Evolutionary conservation across 2,797 vertebrate species (phyloP), one percentile per base, ranked within the genome.

Genomic region (Bradypodion pumilum): DNA sequence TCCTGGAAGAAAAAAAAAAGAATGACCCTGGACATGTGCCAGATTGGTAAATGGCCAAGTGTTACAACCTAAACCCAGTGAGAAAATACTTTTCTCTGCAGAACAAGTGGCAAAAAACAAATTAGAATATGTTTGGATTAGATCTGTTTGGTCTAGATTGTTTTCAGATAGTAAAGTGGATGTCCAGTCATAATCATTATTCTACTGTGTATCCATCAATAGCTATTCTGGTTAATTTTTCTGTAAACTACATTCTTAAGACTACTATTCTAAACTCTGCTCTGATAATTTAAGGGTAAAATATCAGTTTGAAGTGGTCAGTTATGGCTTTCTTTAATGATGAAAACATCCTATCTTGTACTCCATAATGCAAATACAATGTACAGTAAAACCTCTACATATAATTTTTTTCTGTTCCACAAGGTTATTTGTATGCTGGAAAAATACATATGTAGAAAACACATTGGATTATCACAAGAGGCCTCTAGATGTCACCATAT

Each of bases 81-180:
- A 35, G 87, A 80, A 25, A 79, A 82, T 63, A 49, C 70, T 76
- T 13, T 86, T 88, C 63, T 86, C 29, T 63, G 15, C 29, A 59
- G 19, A 16, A 82, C 62, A 83, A 74, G 37, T 8, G 23, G 74
- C n/a, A 46, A 62, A 35, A 2, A 3, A 8, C 65, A 83, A 76
- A 27, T 46, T 76, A 62, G 82, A 74, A 7, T 56, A 21, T 83
- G 78, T 4, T 8, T 87, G 32, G 27, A 32, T 82, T 63, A 81
- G 66, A 29, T 60, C 59, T 70, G 8, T 42, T 87, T 80, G n/a
- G 66, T 75, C 13, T 76, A 25, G 13, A 0, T 56, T 44, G 63
- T 88, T 62, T 69, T 16, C 52, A 62, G 9, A 19, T 29, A 68
- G 27, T 35, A 25, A 59, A 40, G 12, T 16, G 12, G 23, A 25